These are phyloP conservation scores for Parthenolecanium corni DNA, from an alignment of 2,888 invertebrate species.

Conservation along the genomic window DNA sequence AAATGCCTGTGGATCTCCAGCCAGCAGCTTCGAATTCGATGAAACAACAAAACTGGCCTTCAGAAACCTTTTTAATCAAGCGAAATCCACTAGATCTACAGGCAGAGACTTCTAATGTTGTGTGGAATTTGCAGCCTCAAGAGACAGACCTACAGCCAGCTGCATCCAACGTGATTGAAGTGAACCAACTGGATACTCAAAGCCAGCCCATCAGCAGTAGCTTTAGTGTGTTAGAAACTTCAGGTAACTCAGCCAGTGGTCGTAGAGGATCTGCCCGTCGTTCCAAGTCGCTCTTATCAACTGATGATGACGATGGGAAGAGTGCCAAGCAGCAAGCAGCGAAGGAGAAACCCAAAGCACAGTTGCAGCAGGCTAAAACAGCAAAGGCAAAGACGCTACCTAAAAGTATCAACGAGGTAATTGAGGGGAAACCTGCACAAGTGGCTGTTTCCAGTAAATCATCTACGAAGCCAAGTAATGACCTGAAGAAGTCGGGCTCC, in stretches of 20 bases:
- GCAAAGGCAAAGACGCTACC: not conserved
- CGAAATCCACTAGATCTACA: no score
- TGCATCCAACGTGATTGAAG: not conserved
- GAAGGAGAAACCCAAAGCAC: not conserved
- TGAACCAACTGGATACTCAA: constrained; percentile 20
- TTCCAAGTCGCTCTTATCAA: not conserved
- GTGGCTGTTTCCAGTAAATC: constrained; percentile 3
- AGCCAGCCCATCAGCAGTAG: constrained; percentile 27
- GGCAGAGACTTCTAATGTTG: no score
- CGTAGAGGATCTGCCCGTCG: not conserved
- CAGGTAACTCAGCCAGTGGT: constrained; percentile 7
- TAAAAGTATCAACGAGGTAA: constrained; percentile 30
- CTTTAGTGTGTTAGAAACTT: constrained; percentile 30
- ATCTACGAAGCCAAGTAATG: not conserved
- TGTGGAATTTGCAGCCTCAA: no score
- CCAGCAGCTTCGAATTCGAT: no score
- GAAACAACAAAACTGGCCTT: no score
- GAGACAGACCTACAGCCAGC: not conserved
- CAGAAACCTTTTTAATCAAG: not conserved
- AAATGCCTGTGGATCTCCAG: no score
- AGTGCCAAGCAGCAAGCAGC: not conserved
- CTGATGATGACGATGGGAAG: not conserved
- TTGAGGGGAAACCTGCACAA: constrained; percentile 17
- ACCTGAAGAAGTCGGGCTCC: constrained; percentile 29
- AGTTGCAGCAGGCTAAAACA: not conserved